Evolutionary conservation across 2,888 invertebrate species (phyloP).

Genomic region (Drosophila cognata): DNA sequence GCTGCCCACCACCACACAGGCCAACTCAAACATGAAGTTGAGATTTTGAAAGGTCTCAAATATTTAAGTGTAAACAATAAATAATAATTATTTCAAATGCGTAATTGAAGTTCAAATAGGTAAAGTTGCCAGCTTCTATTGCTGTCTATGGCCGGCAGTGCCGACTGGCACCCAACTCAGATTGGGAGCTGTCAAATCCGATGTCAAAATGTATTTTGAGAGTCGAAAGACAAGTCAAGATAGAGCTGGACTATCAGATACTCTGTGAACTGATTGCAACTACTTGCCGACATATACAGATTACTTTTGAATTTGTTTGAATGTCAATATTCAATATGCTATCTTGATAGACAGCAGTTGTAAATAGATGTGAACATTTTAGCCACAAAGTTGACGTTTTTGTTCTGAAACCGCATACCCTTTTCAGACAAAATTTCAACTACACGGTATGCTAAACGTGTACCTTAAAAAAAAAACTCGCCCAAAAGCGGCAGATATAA

Average conservation of each 20-base stretch:
- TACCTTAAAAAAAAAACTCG: slow-evolving; percentile 28
- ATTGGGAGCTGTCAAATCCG: slow-evolving; percentile 61
- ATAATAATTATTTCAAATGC: slow-evolving; percentile 63
- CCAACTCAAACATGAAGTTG: slow-evolving; percentile 13
- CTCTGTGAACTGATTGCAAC: neutral
- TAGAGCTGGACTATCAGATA: neutral
- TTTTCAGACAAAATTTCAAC: neutral
- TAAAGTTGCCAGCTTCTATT: slow-evolving; percentile 20
- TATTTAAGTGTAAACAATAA: slow-evolving; percentile 73
- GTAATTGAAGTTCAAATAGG: slow-evolving; percentile 63
- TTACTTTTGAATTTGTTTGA: neutral
- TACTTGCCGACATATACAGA: neutral
- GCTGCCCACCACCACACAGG: slow-evolving; percentile 19
- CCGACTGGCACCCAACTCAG: slow-evolving; percentile 55
- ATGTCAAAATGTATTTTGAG: slow-evolving; percentile 38
- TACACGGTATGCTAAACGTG: slow-evolving; percentile 17
- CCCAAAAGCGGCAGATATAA: slow-evolving; percentile 38
- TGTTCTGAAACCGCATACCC: neutral
- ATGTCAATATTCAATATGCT: neutral
- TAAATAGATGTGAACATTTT: neutral
- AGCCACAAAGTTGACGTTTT: neutral
- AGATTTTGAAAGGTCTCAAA: slow-evolving; percentile 45
- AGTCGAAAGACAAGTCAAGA: neutral
- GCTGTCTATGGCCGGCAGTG: slow-evolving; percentile 23
- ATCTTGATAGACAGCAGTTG: neutral